Evolutionary conservation across 2,113 vertebrate species (phyloP), one percentile per base, ranked within the genome.

Genomic region (Benitochromis conjunctus): DNA sequence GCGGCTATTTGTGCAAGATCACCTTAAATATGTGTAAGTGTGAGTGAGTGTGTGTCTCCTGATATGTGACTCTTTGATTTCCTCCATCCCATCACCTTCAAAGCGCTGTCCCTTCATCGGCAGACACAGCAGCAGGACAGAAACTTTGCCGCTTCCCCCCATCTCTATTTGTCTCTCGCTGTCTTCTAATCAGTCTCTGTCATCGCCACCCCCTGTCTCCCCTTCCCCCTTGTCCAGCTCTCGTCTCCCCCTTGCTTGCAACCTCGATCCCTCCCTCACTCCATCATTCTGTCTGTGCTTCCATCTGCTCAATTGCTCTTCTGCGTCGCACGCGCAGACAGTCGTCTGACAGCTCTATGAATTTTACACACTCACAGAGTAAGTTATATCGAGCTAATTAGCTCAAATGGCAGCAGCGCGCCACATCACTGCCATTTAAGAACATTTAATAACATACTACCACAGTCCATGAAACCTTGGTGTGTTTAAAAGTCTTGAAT

Each of bases 361-460:
- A 80, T 91, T 87, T 87, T 84, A 91, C 76, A 56, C 81, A 69
- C 79, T 86, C 38, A 4, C 62, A 6, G 19, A 87, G 71, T 57
- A 26, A 87, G 84, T 93, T 86, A 91, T 21, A 86, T 46, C 74
- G 21, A 19, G 55, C 69, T 87, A 91, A 92, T 92, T 87, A 90
- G 62, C 84, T 53, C n/a, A 77, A 84, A 84, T 66, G 54, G 86
- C 79, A 87, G 80, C 80, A 10, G 54, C n/a, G 24, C 24, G 38
- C 66, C 56, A 10, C 46, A 3, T 60, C 56, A 5, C 51, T 5
- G 81, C 51, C 76, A 54, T 64, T 86, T 85, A 77, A 85, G 48
- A 66, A 79, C 89, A 82, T 83, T 16, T 66, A 56, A 46, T 78
- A 77, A 84, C 84, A 76, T 58, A 38, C 79, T 48, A 21, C 9